Evolutionary conservation across 2,113 vertebrate species (phyloP).

Genomic region (Etheostoma cragini): DNA sequence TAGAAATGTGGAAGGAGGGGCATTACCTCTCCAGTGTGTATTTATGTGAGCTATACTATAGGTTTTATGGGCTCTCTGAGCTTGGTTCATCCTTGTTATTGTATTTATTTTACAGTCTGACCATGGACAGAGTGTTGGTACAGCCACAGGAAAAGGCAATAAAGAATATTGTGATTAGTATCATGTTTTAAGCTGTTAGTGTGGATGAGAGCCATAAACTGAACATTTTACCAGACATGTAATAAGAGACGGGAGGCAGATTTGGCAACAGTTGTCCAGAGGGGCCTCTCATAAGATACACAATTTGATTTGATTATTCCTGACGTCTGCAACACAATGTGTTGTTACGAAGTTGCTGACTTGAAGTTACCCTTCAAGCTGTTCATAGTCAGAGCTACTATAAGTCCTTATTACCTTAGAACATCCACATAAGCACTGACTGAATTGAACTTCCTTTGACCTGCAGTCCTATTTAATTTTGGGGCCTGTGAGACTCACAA

Average conservation of each 20-base stretch:
- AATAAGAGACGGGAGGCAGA: slow-evolving; percentile 1
- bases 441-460: slow-evolving; percentile 4
- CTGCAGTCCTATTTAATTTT: background rate
- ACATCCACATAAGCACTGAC: background rate
- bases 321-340: slow-evolving; percentile 33
- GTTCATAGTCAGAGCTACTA: background rate
- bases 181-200: slow-evolving; percentile 27
- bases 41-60: background rate
- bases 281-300: slow-evolving; percentile 12
- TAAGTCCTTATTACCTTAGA: background rate
- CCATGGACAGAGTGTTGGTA: background rate
- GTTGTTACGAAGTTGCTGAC: slow-evolving; percentile 7
- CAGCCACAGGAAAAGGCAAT: background rate
- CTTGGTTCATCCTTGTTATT: slow-evolving; percentile 9
- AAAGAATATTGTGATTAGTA: slow-evolving; percentile 4
- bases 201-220: slow-evolving; percentile 21
- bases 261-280: slow-evolving; percentile 13
- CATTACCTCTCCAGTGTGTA: slow-evolving; percentile 24
- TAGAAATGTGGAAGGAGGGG: slow-evolving; percentile 18
- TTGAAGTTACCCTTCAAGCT: background rate
- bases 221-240: slow-evolving; percentile 42
- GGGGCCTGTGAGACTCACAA: background rate
- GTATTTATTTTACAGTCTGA: slow-evolving; percentile 2
- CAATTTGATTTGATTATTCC: slow-evolving; percentile 35
- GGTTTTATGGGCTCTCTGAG: background rate